Evolutionary conservation across 2,888 invertebrate species (phyloP).

Genomic region (Polydrusus tereticollis): DNA sequence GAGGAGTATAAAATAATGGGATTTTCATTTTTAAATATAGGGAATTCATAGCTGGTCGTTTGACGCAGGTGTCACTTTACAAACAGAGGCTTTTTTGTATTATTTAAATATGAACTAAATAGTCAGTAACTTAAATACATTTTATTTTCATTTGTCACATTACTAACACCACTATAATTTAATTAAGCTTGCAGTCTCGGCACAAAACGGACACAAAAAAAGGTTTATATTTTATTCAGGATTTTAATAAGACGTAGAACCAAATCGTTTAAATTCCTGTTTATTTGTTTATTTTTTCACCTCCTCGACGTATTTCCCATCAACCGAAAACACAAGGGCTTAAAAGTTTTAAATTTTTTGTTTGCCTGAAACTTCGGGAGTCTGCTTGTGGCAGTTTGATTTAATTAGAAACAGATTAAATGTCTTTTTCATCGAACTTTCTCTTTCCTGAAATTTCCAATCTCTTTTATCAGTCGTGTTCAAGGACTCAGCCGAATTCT

Average conservation of each 20-base stretch:
- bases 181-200: no score
- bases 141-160: no score
- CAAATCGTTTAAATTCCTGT: background rate
- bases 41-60: no score
- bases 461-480: background rate
- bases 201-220: no score
- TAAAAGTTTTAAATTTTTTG: slow-evolving; percentile 20
- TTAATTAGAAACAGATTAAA: slow-evolving; percentile 35
- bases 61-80: no score
- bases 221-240: no score
- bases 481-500: background rate
- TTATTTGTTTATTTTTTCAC: background rate
- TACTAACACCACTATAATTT: no score
- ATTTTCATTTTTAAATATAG: no score
- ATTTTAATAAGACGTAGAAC: background rate
- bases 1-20: no score
- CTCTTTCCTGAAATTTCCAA: background rate
- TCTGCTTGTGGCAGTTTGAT: slow-evolving; percentile 30
- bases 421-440: slow-evolving; percentile 13
- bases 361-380: slow-evolving; percentile 11
- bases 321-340: slow-evolving; percentile 14
- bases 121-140: no score
- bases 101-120: no score
- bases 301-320: background rate
- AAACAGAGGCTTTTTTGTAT: no score